Base-by-base conservation (phyloP, 2,888 invertebrate species). In the Eristalis intricaria region DNA sequence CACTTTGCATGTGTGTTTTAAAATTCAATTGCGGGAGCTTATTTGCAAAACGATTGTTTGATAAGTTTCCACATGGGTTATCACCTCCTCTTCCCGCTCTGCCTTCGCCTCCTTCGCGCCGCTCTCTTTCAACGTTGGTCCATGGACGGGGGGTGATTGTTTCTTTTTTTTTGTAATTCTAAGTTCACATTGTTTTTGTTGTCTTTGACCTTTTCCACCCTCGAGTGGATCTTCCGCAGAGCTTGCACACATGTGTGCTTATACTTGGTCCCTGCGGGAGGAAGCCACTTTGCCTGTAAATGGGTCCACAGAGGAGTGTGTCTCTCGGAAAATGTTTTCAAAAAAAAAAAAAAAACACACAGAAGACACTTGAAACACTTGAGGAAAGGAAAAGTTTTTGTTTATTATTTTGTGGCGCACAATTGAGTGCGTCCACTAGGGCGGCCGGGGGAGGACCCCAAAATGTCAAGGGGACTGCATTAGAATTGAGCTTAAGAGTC, bases 1-100 rank as follows among this genome's bases (percentile, higher is more conserved):
- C 79, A 79, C 71, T 87, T 87, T 87, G 86, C 87, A 84, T 87
- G 79, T 87, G 84, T 87, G 87, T 87, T 87, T 60, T 84, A 73
- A 80, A 87, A 87, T 84, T 84, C 87, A 84, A 87, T 83, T 87
- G 82, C 58, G 79, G 64, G 29, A 83, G 56, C 61, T 75, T 86
- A 83, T 86, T 86, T 86, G 78, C 70, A 71, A 86, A 86, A 86
- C 83, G 78, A 79, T 82, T 83, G 83, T 86, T 82, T 79, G 86
- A 75, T 86, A 82, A 73, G 63, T 74, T 81, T 76, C 68, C 80
- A 80, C 85, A 77, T 71, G 32, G n/a, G 58, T 29, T 50, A 15
- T 56, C 40, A 13, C 38, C 22, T 22, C 38, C 35, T 35, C 38
- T 4, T 35, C 13, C 19, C 1, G 15, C 22, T n/a, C 8, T n/a